Conservation (phyloP, 1,140 invertebrate species). For the Bombus consobrinus region DNA sequence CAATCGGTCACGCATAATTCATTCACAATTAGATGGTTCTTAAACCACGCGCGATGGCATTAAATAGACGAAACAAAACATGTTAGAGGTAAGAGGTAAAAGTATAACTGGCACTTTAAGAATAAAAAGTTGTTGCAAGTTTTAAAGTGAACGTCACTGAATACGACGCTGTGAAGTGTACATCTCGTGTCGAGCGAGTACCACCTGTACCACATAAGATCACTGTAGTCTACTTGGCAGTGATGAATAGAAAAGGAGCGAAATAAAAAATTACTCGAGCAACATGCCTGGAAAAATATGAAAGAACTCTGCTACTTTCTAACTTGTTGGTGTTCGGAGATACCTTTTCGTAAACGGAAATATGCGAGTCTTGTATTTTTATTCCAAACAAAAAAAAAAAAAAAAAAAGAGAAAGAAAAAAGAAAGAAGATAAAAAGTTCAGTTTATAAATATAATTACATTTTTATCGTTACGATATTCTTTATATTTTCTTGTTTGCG, state of each 20-base stretch:
- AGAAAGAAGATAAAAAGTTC: not conserved
- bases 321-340: conserved; percentile 1
- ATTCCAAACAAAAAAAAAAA: not conserved
- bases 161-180: not conserved
- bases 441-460: not conserved
- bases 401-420: not conserved
- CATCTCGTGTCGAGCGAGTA: conserved; percentile 2
- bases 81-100: not conserved
- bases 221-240: conserved; percentile 30
- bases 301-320: conserved; percentile 1
- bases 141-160: conserved; percentile 28
- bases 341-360: not conserved
- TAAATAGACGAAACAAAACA: not conserved
- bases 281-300: conserved; percentile 5
- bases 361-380: too few species aligned
- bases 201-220: conserved; percentile 22
- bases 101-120: conserved; percentile 12
- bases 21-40: not conserved
- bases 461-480: not conserved
- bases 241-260: conserved; percentile 32
- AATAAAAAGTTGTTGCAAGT: conserved; percentile 30
- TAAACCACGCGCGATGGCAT: too few species aligned
- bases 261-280: conserved; percentile 24
- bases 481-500: not conserved
- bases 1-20: not conserved